Conservation (phyloP, 2,888 invertebrate species). For the Furcula furcula region DNA sequence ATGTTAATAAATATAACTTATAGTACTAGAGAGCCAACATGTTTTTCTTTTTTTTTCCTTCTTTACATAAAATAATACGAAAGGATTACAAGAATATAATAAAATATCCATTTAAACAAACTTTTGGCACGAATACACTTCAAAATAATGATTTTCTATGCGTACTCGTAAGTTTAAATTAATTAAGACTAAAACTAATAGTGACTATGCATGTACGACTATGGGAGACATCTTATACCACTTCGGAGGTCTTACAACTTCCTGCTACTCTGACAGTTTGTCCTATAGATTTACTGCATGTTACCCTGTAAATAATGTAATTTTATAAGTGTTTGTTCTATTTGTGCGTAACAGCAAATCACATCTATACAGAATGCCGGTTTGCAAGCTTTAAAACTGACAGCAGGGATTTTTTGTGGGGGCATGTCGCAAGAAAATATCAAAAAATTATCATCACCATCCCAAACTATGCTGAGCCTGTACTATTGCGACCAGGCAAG, state of each 20-base stretch:
- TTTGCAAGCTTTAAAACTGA: too few relatives aligned
- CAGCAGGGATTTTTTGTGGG: too few relatives aligned
- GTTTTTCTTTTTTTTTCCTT: slow-evolving; percentile 28
- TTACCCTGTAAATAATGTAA: slow-evolving; percentile 49
- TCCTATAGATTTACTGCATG: slow-evolving; percentile 35
- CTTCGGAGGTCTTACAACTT: slow-evolving; percentile 36
- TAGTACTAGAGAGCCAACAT: slow-evolving; percentile 57
- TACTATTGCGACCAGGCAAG: too few relatives aligned
- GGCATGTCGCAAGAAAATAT: too few relatives aligned
- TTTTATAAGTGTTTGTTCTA: too few relatives aligned
- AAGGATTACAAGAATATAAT: slow-evolving; percentile 17
- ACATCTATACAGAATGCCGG: too few relatives aligned
- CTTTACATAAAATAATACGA: slow-evolving; percentile 26
- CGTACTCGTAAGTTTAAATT: slow-evolving; percentile 28
- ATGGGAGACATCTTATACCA: slow-evolving; percentile 42
- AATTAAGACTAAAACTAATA: slow-evolving; percentile 61
- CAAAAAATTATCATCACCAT: too few relatives aligned
- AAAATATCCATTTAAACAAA: slow-evolving; percentile 31
- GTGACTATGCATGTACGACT: slow-evolving; percentile 64
- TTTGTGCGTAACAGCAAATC: too few relatives aligned
- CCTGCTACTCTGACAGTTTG: slow-evolving; percentile 39
- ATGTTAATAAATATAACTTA: slow-evolving; percentile 66
- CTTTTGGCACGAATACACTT: slow-evolving; percentile 49
- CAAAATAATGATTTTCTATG: slow-evolving; percentile 34
- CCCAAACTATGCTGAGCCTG: too few relatives aligned